phyloP scores from a whole-genome alignment of 2,888 invertebrate genomes.

The Elysia crispata region DNA sequence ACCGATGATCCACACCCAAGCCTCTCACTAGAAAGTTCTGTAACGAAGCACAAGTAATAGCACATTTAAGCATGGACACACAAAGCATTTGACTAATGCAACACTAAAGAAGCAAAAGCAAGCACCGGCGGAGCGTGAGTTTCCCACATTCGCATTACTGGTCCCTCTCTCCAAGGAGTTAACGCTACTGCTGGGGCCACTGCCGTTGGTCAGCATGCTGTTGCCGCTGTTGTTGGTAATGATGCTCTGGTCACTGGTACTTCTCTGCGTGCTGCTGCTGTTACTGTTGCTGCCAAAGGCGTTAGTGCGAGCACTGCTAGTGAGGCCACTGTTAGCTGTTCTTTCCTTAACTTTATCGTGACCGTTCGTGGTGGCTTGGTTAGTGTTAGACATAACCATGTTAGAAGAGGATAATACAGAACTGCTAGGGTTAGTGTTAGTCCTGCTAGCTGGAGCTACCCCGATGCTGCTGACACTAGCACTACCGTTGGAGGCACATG shows the following conservation, averaged over 20 bases:
- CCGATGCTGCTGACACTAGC: too few relatives aligned
- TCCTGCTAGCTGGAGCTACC: too few relatives aligned
- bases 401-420: too few relatives aligned
- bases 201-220: slow-evolving; percentile 32
- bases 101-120: neutral
- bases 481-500: too few relatives aligned
- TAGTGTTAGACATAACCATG: too few relatives aligned
- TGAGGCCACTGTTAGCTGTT: slow-evolving; percentile 15
- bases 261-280: slow-evolving; percentile 22
- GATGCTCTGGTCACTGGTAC: slow-evolving; percentile 1
- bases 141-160: neutral
- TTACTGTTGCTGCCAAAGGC: slow-evolving; percentile 41
- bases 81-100: too few relatives aligned
- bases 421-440: too few relatives aligned
- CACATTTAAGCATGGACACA: too few relatives aligned
- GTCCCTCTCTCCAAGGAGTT: slow-evolving; percentile 23
- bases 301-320: slow-evolving; percentile 14
- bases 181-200: slow-evolving; percentile 43
- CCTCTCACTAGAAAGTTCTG: too few relatives aligned
- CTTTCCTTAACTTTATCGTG: slow-evolving; percentile 2
- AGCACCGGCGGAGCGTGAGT: slow-evolving; percentile 39
- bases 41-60: too few relatives aligned
- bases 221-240: slow-evolving; percentile 36
- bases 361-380: too few relatives aligned
- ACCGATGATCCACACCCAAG: too few relatives aligned